These are phyloP conservation scores for Cancer borealis DNA, from an alignment of 2,888 invertebrate species.

Conservation along the genomic window DNA sequence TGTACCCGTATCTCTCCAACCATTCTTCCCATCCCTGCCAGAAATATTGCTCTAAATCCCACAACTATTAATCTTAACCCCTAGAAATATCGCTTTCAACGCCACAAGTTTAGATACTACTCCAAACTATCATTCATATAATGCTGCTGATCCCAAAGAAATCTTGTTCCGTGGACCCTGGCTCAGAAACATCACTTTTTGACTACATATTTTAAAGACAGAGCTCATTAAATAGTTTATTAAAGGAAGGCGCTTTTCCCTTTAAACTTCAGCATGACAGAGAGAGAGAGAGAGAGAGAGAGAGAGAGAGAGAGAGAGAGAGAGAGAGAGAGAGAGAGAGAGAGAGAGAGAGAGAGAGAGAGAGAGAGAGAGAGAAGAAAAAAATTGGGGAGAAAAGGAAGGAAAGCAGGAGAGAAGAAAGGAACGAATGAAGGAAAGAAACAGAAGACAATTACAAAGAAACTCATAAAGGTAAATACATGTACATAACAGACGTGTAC, in stretches of 20 bases:
- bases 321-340: constrained; percentile 30
- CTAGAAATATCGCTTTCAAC: no score
- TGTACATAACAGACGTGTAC: no score
- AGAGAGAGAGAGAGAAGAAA: background rate
- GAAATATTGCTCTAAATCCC: no score
- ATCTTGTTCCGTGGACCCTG: background rate
- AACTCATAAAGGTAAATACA: background rate
- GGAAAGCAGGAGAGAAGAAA: background rate
- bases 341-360: constrained; percentile 11
- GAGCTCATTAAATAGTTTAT: background rate
- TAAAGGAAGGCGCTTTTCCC: background rate
- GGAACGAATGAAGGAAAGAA: background rate
- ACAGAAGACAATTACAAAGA: background rate
- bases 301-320: background rate
- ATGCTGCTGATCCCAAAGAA: background rate
- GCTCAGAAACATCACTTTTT: background rate
- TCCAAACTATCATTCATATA: background rate
- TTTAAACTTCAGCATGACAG: background rate
- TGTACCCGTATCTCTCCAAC: no score
- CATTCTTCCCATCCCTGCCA: no score
- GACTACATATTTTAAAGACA: background rate
- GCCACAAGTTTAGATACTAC: no score
- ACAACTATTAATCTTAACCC: background rate
- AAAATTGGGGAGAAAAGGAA: background rate
- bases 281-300: background rate